Conservation (phyloP, 2,113 vertebrate genomes). For the Cygnus buccinator region DNA sequence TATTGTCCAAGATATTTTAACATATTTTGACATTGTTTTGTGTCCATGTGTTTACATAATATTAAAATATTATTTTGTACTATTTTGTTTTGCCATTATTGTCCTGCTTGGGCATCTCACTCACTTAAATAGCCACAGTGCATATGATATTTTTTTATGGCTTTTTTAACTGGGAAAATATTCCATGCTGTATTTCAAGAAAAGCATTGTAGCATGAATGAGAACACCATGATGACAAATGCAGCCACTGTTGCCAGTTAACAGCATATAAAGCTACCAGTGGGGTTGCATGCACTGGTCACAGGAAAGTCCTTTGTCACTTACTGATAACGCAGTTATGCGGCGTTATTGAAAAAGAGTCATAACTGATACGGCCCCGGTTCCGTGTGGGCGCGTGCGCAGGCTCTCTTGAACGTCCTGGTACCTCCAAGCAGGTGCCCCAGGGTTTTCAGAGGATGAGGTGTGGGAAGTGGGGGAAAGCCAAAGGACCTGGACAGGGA, state of each 20-base stretch:
- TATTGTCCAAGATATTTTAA: slow-evolving; percentile 43
- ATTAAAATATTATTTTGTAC: slow-evolving; percentile 80
- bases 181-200: neutral
- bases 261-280: rapidly evolving
- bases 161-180: neutral
- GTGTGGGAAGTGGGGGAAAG: neutral
- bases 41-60: slow-evolving; percentile 66
- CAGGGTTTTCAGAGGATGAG: neutral
- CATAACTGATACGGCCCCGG: rapidly evolving
- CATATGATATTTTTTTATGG: neutral
- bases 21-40: slow-evolving; percentile 54
- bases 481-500: neutral
- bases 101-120: slow-evolving; percentile 59
- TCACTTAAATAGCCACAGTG: neutral
- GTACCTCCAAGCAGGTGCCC: neutral
- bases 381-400: rapidly evolving
- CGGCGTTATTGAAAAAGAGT: neutral
- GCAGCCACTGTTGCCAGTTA: neutral
- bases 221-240: neutral
- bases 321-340: neutral
- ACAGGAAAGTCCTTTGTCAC: neutral
- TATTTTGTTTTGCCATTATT: slow-evolving; percentile 72
- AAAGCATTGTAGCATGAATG: neutral
- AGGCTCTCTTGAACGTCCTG: rapidly evolving
- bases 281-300: rapidly evolving